Evolutionary conservation across 2,797 vertebrate genomes (phyloP).

Genomic region (Catharus ustulatus): DNA sequence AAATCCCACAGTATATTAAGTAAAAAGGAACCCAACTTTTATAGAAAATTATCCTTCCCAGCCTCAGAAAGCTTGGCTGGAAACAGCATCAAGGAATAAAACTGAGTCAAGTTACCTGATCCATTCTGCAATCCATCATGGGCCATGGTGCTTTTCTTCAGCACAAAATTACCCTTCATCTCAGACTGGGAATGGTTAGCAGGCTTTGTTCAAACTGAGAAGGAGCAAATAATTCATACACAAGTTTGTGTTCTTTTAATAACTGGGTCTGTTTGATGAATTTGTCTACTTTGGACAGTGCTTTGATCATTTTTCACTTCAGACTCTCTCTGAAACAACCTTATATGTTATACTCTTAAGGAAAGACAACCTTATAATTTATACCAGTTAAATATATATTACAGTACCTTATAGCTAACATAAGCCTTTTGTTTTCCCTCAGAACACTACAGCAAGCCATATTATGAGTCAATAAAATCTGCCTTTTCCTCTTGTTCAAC

Average conservation of each 20-base stretch:
- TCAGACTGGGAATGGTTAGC: not conserved
- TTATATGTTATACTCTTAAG: slow-evolving; percentile 33
- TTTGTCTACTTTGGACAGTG: slow-evolving; percentile 29
- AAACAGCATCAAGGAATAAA: not conserved
- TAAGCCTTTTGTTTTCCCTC: slow-evolving; percentile 53
- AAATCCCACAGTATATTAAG: not conserved
- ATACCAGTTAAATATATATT: slow-evolving; percentile 48
- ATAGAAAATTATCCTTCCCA: not conserved
- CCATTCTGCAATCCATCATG: not conserved
- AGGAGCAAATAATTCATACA: slow-evolving; percentile 29
- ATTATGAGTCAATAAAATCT: slow-evolving; percentile 55
- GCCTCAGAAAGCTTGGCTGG: not conserved
- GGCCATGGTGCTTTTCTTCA: not conserved
- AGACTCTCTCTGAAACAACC: slow-evolving; percentile 21
- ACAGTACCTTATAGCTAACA: slow-evolving; percentile 36
- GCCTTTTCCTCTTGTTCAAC: slow-evolving; percentile 15
- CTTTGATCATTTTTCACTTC: slow-evolving; percentile 42
- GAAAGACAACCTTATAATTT: slow-evolving; percentile 40
- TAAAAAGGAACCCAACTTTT: not conserved
- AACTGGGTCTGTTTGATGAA: slow-evolving; percentile 34
- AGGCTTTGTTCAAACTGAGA: slow-evolving; percentile 22
- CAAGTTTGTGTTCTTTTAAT: slow-evolving; percentile 40
- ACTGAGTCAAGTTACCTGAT: not conserved
- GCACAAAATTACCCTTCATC: slow-evolving; percentile 9
- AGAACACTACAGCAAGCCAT: slow-evolving; percentile 15